These are phyloP conservation scores for Argopecten irradians DNA, from an alignment of 1,140 invertebrate genomes.

Conservation along the genomic window DNA sequence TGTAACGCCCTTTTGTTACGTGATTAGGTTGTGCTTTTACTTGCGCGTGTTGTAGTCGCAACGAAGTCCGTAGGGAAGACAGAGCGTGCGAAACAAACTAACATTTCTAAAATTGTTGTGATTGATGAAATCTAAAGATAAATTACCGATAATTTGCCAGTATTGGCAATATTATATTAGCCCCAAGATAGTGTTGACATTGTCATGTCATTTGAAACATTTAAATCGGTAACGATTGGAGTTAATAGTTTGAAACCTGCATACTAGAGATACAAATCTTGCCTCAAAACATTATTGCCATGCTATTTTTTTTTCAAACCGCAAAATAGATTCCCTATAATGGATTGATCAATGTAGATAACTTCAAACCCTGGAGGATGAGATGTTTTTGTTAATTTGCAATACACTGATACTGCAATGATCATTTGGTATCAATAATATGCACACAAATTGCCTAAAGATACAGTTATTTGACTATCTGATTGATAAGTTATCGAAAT, in stretches of 20 bases:
- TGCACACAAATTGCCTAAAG: neutral
- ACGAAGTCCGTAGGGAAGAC: neutral
- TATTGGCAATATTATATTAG: conserved; percentile 6
- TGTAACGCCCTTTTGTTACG: neutral
- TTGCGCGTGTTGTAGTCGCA: neutral
- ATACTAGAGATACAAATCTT: neutral
- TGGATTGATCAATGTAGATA: neutral
- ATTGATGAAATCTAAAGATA: neutral
- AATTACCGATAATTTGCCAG: neutral
- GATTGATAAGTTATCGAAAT: too few species aligned
- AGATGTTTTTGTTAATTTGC: neutral
- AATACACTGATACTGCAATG: neutral
- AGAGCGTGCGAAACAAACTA: neutral
- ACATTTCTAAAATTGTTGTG: conserved; percentile 18
- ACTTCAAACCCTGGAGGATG: neutral
- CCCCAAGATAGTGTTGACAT: conserved; percentile 13
- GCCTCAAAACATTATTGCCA: neutral
- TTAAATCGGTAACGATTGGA: conserved; percentile 12
- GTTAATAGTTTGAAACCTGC: conserved; percentile 9
- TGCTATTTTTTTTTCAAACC: neutral
- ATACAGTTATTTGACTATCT: neutral
- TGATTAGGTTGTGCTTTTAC: neutral
- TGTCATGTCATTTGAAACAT: neutral
- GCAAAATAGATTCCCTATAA: neutral
- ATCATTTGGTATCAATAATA: neutral